A percentile compares a stretch with the other conserved stretches of the same genome.
Conservation (phyloP, 2,113 vertebrate genomes). For the Pelecanoides urinatrix region DNA sequence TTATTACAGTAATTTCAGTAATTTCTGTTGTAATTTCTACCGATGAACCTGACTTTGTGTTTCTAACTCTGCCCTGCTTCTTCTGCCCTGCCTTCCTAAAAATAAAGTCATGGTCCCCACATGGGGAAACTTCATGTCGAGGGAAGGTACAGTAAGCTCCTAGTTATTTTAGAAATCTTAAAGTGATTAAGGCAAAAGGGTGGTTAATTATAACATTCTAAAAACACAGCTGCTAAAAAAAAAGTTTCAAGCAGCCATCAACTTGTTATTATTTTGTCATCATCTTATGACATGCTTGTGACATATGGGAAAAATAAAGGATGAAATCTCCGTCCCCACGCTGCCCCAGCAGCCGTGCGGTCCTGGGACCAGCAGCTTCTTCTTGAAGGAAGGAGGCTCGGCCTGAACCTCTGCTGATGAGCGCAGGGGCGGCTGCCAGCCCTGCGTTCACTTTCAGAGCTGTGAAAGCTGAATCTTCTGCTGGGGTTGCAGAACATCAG, state of each 20-base stretch:
- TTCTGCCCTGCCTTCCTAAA: background rate
- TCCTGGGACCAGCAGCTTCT: background rate
- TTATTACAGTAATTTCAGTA: background rate
- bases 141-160: background rate
- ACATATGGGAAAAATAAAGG: conserved; percentile 20
- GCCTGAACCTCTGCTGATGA: background rate
- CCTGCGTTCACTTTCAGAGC: background rate
- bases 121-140: background rate
- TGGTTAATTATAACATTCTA: conserved; percentile 17
- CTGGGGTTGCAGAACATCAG: background rate
- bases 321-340: background rate
- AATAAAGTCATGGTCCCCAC: background rate
- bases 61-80: background rate
- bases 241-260: conserved; percentile 21
- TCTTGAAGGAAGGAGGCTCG: background rate
- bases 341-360: background rate
- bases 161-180: background rate
- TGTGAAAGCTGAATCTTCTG: background rate
- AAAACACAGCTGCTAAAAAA: conserved; percentile 19
- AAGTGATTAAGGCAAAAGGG: conserved; percentile 20
- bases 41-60: background rate
- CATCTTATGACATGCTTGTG: background rate
- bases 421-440: background rate
- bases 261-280: conserved; percentile 22
- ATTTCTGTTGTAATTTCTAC: background rate